phyloP scores from a whole-genome alignment of 2,888 invertebrate genomes.

The Brachylomia viminalis region DNA sequence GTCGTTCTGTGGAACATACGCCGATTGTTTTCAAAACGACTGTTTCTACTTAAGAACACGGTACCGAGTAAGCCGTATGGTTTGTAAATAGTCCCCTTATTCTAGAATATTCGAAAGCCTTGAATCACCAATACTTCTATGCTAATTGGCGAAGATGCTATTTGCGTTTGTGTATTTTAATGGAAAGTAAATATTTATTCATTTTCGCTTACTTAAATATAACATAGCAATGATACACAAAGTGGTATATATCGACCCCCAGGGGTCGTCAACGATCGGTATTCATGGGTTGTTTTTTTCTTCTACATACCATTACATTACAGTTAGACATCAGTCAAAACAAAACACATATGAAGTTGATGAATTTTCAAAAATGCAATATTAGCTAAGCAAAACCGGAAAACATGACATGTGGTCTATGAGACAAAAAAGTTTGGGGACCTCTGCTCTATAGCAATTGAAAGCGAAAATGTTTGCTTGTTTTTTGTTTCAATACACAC shows the following conservation, averaged over 20 bases:
- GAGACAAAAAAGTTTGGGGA: too few species aligned
- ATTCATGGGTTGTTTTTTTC: too few species aligned
- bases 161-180: conserved; percentile 33
- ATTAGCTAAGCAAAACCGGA: too few species aligned
- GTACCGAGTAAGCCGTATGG: conserved; percentile 74
- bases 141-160: conserved; percentile 30
- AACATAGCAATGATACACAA: too few species aligned
- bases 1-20: conserved; percentile 75
- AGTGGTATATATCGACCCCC: too few species aligned
- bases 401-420: too few species aligned
- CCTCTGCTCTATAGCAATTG: conserved; percentile 1
- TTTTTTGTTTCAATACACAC: conserved; percentile 5
- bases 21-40: conserved; percentile 82
- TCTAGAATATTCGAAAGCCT: conserved; percentile 63
- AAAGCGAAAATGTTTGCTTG: background rate
- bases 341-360: too few species aligned
- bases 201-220: conserved; percentile 10
- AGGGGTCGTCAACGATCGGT: too few species aligned
- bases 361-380: too few species aligned
- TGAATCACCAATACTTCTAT: conserved; percentile 31
- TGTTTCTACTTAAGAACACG: conserved; percentile 78
- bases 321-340: too few species aligned
- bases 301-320: too few species aligned
- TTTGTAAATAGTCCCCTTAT: conserved; percentile 78
- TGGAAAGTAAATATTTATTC: conserved; percentile 48